phyloP scores from a whole-genome alignment of 2,113 vertebrate species.

The Phalacrocorax aristotelis region DNA sequence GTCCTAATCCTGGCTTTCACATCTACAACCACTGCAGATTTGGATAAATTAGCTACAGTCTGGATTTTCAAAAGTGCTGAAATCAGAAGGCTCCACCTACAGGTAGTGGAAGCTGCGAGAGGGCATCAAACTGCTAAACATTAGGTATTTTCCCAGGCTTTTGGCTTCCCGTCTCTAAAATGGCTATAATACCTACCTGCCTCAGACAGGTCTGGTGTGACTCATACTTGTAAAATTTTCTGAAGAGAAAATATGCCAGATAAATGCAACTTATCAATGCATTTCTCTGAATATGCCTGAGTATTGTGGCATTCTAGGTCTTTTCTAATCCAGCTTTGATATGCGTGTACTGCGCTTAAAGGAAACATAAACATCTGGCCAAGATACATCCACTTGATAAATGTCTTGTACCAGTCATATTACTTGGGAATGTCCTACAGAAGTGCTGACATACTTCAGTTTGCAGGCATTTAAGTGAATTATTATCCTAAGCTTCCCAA shows the following conservation, averaged over 20 bases:
- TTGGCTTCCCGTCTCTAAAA: neutral
- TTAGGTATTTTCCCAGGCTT: neutral
- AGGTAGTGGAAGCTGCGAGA: neutral
- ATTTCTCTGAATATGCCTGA: neutral
- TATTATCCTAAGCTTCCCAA: slow-evolving; percentile 6
- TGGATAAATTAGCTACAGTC: neutral
- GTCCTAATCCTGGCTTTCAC: slow-evolving; percentile 1
- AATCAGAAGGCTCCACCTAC: neutral
- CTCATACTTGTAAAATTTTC: neutral
- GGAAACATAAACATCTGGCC: slow-evolving; percentile 23
- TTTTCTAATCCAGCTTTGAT: neutral
- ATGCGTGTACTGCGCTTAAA: neutral
- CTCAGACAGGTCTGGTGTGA: neutral
- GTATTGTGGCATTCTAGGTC: neutral
- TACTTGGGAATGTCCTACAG: slow-evolving; percentile 7
- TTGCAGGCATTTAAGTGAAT: slow-evolving; percentile 10
- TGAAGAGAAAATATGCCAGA: neutral
- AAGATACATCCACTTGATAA: neutral
- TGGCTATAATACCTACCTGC: neutral
- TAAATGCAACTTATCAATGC: neutral
- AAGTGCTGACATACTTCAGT: slow-evolving; percentile 5
- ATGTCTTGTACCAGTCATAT: neutral
- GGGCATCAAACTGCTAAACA: neutral
- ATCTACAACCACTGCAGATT: neutral
- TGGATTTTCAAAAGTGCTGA: neutral